Evolutionary conservation across 2,113 vertebrate species (phyloP), one percentile per base, ranked within the genome.

Genomic region (Pao palembangensis): DNA sequence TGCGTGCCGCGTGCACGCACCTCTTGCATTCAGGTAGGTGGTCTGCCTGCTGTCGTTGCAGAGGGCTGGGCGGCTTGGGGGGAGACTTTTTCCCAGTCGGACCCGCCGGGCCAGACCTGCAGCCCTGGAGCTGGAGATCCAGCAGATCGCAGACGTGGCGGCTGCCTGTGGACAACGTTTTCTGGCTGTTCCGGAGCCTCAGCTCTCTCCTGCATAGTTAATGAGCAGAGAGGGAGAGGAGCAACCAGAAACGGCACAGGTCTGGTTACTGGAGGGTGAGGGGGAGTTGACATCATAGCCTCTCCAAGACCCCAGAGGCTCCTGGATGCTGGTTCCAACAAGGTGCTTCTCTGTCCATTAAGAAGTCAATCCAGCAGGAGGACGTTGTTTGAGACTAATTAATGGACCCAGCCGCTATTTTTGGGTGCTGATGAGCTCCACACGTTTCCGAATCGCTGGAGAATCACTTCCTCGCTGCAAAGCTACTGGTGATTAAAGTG

Each of bases 341-440:
- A 79, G 86, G 88, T 78, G 82, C 69, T 87, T 84, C 67, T 73
- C 65, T 88, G 87, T 90, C 89, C 90, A 91, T 92, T 92, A 91
- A 84, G 87, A 81, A 87, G 89, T 92, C 90, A 60, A 91, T 92
- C 87, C 83, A 82, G 55, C 74, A 67, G 69, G 60, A 80, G 88
- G 89, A 90, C 87, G 87, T 84, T 80, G 85, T 90, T 89, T 84
- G 84, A 59, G 71, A 66, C 86, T 90, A 91, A 92, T 92, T 91
- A 91, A 91, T 91, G 88, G 84, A 69, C 34, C 68, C 55, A n/a
- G n/a, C n/a, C 20, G 61, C 77, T 85, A 87, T 87, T 85, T 82
- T 62, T 76, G 73, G 71, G 64, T 77, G 20, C 69, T 77, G 81
- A 88, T 80, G 87, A 89, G 85, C 75, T 78, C 53, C 56, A 80